Evolutionary conservation across 2,113 vertebrate genomes (phyloP).

Genomic region (Elachura formosa): DNA sequence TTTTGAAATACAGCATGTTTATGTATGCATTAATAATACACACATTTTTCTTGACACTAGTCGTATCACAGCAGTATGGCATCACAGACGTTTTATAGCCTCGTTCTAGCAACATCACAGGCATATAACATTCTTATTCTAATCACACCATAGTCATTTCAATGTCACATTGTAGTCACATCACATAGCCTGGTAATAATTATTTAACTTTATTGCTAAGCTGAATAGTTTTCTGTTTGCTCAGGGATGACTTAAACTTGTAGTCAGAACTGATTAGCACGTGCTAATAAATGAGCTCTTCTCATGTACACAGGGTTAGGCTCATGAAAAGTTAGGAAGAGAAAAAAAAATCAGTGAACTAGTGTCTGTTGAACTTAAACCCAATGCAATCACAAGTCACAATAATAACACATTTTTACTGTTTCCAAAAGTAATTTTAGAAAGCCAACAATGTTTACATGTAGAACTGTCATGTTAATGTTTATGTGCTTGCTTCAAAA

Average conservation of each 20-base stretch:
- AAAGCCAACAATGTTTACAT: neutral
- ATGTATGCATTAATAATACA: conserved; percentile 63
- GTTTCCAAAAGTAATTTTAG: neutral
- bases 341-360: neutral
- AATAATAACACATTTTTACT: neutral
- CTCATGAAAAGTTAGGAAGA: neutral
- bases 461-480: neutral
- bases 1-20: conserved; percentile 39
- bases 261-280: conserved; percentile 55
- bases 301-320: conserved; percentile 29
- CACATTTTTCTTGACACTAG: conserved; percentile 49
- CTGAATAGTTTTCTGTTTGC: conserved; percentile 68
- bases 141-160: conserved; percentile 68
- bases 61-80: conserved; percentile 49
- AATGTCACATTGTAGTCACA: conserved; percentile 69
- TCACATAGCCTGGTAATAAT: conserved; percentile 68
- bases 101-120: conserved; percentile 41
- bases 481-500: conserved; percentile 35
- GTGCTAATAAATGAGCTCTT: conserved; percentile 51
- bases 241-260: conserved; percentile 62
- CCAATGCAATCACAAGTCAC: neutral
- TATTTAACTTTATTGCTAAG: conserved; percentile 73
- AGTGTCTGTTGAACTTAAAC: conserved; percentile 28
- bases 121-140: conserved; percentile 59
- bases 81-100: conserved; percentile 52